A percentile compares a stretch with the other conserved stretches of the same genome.
Conservation (phyloP, 2,888 invertebrate genomes). For the Ischnus inquisitorius region DNA sequence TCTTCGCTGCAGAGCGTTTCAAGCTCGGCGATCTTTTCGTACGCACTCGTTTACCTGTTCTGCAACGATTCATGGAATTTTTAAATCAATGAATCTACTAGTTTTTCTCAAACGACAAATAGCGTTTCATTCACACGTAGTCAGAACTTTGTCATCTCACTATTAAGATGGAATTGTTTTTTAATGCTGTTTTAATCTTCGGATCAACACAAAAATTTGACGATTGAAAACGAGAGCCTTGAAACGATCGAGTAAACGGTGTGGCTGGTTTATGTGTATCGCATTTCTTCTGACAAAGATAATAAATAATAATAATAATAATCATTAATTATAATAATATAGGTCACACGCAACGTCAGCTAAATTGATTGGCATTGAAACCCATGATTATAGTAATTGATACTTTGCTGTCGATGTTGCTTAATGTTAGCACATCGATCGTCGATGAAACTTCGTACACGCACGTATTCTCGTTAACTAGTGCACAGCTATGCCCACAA, state of each 20-base stretch:
- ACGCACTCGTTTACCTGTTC: neutral
- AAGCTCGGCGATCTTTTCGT: neutral
- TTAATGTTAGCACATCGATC: neutral
- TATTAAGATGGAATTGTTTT: too few species aligned
- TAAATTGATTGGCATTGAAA: neutral
- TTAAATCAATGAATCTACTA: neutral
- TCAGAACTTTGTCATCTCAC: neutral
- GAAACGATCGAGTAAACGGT: neutral
- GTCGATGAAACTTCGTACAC: neutral
- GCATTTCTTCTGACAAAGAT: neutral
- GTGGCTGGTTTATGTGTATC: neutral
- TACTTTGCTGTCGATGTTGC: neutral
- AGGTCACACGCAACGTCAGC: neutral
- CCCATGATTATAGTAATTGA: conserved; percentile 3
- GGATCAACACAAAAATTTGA: too few species aligned
- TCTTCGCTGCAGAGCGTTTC: neutral
- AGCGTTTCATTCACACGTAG: neutral
- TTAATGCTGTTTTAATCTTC: too few species aligned
- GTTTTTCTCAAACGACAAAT: neutral
- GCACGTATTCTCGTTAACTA: neutral
- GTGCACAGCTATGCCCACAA: neutral
- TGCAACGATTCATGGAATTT: neutral
- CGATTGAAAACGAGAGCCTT: neutral
- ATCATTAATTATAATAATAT: neutral
- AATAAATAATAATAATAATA: neutral